phyloP scores from a whole-genome alignment of 2,888 invertebrate species.

The Clanis bilineata region DNA sequence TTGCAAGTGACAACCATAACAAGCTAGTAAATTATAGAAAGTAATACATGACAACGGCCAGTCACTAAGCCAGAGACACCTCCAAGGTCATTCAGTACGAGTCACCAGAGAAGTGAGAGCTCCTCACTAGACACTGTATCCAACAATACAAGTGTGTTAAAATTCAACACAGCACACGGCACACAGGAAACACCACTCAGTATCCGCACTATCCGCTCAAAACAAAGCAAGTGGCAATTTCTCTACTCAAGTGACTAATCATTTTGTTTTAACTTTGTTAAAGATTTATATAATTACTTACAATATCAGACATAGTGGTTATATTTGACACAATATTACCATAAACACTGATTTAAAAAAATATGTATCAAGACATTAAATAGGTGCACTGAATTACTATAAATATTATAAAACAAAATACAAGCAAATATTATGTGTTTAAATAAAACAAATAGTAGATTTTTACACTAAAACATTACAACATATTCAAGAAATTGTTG shows the following conservation, averaged over 20 bases:
- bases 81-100: not conserved
- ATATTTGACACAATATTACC: too few species aligned
- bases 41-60: not conserved
- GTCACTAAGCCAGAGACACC: not conserved
- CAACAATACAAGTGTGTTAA: conserved; percentile 8
- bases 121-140: not conserved
- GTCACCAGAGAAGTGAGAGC: not conserved
- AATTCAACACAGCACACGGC: conserved; percentile 7
- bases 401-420: too few species aligned
- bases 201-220: not conserved
- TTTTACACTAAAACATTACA: too few species aligned
- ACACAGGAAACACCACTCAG: conserved; percentile 4
- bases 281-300: not conserved
- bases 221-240: not conserved
- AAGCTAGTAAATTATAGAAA: not conserved
- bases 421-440: too few species aligned
- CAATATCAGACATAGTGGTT: not conserved
- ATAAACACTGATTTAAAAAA: too few species aligned
- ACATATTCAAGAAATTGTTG: too few species aligned
- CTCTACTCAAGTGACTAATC: not conserved
- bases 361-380: too few species aligned
- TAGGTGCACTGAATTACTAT: too few species aligned
- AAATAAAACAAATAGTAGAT: too few species aligned
- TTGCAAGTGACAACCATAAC: not conserved
- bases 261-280: not conserved